phyloP scores from a whole-genome alignment of 2,113 vertebrate genomes.

The Acinonyx jubatus region DNA sequence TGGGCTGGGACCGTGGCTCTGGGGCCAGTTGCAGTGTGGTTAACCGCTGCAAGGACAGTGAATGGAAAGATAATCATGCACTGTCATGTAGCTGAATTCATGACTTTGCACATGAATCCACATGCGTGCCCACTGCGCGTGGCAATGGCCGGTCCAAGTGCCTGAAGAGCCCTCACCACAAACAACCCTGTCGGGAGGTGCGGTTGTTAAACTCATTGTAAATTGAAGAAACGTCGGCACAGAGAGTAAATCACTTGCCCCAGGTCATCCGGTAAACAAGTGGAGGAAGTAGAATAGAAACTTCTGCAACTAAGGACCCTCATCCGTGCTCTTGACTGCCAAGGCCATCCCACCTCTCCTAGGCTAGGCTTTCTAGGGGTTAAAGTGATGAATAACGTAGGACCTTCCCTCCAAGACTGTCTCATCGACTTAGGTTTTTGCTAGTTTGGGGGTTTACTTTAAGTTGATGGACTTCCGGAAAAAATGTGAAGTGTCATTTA shows the following conservation, averaged over 20 bases:
- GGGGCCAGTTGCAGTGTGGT: not conserved
- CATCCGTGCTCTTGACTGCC: not conserved
- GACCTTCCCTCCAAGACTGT: not conserved
- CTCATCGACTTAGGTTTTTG: not conserved
- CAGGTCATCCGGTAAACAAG: not conserved
- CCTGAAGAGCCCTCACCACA: not conserved
- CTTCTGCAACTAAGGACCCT: not conserved
- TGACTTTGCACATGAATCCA: not conserved
- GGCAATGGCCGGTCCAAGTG: not conserved
- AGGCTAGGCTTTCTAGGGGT: no score
- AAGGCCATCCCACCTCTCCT: not conserved
- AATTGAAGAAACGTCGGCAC: not conserved
- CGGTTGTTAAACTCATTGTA: not conserved
- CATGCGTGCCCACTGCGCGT: fast-evolving
- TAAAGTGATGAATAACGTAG: not conserved
- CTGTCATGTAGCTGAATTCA: not conserved
- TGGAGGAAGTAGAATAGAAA: not conserved
- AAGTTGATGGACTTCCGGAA: not conserved
- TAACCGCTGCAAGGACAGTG: not conserved
- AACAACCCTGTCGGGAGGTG: not conserved
- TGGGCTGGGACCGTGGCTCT: not conserved
- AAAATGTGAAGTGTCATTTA: not conserved
- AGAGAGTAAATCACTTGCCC: not conserved
- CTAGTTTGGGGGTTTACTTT: not conserved
- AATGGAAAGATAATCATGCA: not conserved